Evolutionary conservation across 2,888 invertebrate species (phyloP), one percentile per base, ranked within the genome.

Genomic region (Phortica magna): DNA sequence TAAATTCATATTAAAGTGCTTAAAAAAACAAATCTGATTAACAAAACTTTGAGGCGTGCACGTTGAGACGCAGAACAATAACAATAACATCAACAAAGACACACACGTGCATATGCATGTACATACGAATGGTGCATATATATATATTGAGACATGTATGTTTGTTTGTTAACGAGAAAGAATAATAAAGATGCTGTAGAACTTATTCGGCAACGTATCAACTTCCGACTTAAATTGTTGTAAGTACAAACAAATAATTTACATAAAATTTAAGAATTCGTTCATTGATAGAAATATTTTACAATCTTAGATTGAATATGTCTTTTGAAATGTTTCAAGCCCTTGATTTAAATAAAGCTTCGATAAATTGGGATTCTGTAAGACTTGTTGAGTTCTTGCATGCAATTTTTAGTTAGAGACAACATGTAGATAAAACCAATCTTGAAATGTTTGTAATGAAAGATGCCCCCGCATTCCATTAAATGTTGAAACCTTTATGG

Each of bases 1-100:
- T 85, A 88, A 85, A 85, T 88, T 86, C 87, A 84, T 85, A 85
- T 88, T 85, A 88, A 86, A 83, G 87, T 88, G 84, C 31, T 31
- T 65, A 41, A 39, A 68, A 68, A 43, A 17, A 43, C 42, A 68
- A 68, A 68, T 68, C 68, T 68, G 68, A 68, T 68, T 68, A 68
- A 68, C 43, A 22, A 42, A 41, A 68, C 43, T 19, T 68, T 7
- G 19, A 61, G n/a, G 19, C 7, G 22, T 22, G 22, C n/a, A 22
- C 17, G n/a, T 14, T 55, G 5, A 39, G 31, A 72, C 5, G 39
- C n/a, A 72, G 14, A 72, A 2, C n/a, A n/a, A 7, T 22, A 9
- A 72, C 19, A 42, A 72, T 7, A 72, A 2, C n/a, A n/a, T 1
- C 12, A 9, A 72, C 19, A 42, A 31, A 31, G 5, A 4, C 70